Conservation (phyloP, 2,797 vertebrate genomes). For the Spizella passerina region DNA sequence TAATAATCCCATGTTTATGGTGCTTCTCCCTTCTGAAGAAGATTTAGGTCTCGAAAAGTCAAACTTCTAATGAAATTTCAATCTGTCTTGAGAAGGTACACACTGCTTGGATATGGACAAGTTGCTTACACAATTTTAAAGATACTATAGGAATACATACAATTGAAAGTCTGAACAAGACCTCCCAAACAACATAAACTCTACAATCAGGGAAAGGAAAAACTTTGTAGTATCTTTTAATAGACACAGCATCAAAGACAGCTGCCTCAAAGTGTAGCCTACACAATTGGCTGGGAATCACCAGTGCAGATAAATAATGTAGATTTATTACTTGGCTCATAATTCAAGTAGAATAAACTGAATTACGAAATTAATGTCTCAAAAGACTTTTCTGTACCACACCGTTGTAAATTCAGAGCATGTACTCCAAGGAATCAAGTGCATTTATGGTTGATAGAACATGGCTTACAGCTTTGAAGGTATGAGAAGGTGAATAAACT, state of each 20-base stretch:
- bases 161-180: background rate
- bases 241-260: background rate
- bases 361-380: slow-evolving; percentile 55
- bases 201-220: background rate
- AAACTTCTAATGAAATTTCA: background rate
- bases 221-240: background rate
- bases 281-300: slow-evolving; percentile 29
- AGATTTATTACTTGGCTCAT: slow-evolving; percentile 62
- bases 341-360: slow-evolving; percentile 61
- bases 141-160: background rate
- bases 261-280: background rate
- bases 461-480: slow-evolving; percentile 48
- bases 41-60: background rate
- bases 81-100: background rate
- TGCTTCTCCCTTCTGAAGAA: background rate
- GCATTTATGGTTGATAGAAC: slow-evolving; percentile 62
- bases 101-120: background rate
- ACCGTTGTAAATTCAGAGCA: slow-evolving; percentile 57
- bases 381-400: slow-evolving; percentile 41
- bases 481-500: slow-evolving; percentile 52
- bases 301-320: slow-evolving; percentile 62
- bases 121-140: background rate
- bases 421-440: slow-evolving; percentile 46
- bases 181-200: background rate
- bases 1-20: accelerated